Evolutionary conservation across 2,888 invertebrate genomes (phyloP).

Genomic region (Pristionchus arcanus): DNA sequence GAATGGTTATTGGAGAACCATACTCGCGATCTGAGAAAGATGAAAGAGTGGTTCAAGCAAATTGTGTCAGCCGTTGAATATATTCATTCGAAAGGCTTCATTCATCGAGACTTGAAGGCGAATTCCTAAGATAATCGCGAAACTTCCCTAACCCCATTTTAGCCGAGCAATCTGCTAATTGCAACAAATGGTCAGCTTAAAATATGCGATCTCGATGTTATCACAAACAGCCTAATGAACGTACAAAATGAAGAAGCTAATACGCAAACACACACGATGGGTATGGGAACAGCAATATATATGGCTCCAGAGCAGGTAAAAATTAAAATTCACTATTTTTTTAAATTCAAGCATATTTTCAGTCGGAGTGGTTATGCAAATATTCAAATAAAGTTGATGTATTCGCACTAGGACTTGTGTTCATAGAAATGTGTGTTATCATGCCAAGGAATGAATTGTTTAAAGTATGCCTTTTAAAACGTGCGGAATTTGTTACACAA

Average conservation of each 20-base stretch:
- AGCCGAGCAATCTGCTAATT: not conserved
- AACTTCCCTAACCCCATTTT: not conserved
- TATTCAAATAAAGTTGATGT: too few relatives aligned
- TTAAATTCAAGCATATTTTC: too few relatives aligned
- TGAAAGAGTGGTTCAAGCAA: not conserved
- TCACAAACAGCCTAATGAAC: not conserved
- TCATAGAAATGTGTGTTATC: too few relatives aligned
- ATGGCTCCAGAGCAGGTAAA: not conserved
- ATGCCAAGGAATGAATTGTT: too few relatives aligned
- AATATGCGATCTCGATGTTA: not conserved
- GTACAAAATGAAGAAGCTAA: not conserved
- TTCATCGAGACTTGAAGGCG: constrained; percentile 1
- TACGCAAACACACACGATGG: not conserved
- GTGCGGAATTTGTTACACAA: too few relatives aligned
- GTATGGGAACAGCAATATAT: not conserved
- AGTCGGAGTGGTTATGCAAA: too few relatives aligned
- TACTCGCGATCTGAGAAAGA: not conserved
- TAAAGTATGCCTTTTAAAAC: too few relatives aligned
- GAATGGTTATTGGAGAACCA: not conserved
- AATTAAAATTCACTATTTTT: too few relatives aligned
- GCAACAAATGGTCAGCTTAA: not conserved
- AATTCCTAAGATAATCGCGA: not conserved
- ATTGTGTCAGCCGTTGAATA: not conserved
- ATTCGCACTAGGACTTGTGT: too few relatives aligned
- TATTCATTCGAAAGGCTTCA: not conserved